Evolutionary conservation across 2,888 invertebrate species (phyloP), one percentile per base, ranked within the genome.

Genomic region (Rotaria macrura): DNA sequence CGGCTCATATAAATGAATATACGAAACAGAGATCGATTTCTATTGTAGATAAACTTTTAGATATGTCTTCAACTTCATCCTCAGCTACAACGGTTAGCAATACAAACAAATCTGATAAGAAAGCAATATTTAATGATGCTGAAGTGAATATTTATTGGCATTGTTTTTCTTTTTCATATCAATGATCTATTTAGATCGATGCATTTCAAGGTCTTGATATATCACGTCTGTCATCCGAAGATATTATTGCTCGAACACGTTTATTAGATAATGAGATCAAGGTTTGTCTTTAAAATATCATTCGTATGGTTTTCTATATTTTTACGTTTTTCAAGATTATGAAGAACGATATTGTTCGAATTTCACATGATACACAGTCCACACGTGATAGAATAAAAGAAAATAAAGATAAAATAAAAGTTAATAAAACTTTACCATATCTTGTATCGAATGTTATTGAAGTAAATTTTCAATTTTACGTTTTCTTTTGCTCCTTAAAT

Each of bases 401-500:
- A 90, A 98, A 98, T 90, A 96, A 96, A 0, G 97, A 98, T 90
- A 98, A 98, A 91, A 98, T 98, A 87, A 98, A 97, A 93, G 96
- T 98, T 84, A 99, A 99, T 92, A 99, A 99, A 92, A 98, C 97
- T 0, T 92, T 99, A 84, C 99, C 99, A 0, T 99, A 99, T 90
- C 92, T 99, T 86, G 99, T 99, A 7, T 98, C 98, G 0, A 99
- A 99, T 92, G 99, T 99, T 0, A 97, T 99, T 88, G 99, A 99
- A 91, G 92, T 93, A 89, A 88, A 88, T 87, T 57, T 25, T 85
- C 29, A 74, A n/a, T n/a, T n/a, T n/a, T n/a, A n/a, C n/a, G n/a
- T n/a, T n/a, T n/a, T n/a, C n/a, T n/a, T 40, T 74, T 43, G 47
- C 9, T 12, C 9, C 10, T 40, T 25, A 23, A 40, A 40, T 40